Conservation (phyloP, 2,113 vertebrate genomes). For the Epinephelus moara region DNA sequence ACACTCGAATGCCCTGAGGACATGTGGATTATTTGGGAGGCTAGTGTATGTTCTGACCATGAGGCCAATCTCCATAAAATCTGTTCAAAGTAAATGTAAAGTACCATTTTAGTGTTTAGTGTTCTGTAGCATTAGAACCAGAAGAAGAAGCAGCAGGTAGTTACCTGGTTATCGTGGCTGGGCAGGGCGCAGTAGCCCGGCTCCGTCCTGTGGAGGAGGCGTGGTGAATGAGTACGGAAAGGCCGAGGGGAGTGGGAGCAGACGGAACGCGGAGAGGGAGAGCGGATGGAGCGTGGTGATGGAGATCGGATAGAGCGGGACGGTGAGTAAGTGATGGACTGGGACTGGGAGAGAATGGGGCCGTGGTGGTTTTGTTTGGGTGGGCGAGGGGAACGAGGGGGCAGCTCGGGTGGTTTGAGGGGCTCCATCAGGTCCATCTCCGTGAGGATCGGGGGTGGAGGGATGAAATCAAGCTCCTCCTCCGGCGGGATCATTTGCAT, state of each 20-base stretch:
- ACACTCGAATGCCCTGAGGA: background rate
- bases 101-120: no score
- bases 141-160: background rate
- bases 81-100: background rate
- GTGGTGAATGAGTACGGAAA: conserved; percentile 80
- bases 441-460: conserved; percentile 76
- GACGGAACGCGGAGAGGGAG: conserved; percentile 81
- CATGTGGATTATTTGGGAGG: background rate
- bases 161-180: conserved; percentile 83
- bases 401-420: conserved; percentile 81
- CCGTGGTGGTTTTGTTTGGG: conserved; percentile 82
- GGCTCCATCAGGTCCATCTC: conserved; percentile 80
- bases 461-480: conserved; percentile 80
- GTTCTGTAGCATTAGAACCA: background rate
- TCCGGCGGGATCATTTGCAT: conserved; percentile 56
- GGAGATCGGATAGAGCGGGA: conserved; percentile 79
- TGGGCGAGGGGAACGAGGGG: conserved; percentile 82
- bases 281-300: conserved; percentile 78
- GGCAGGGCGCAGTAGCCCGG: conserved; percentile 83
- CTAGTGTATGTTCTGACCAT: no score
- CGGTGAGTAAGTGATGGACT: conserved; percentile 73
- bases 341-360: conserved; percentile 67
- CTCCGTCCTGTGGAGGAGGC: conserved; percentile 77
- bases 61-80: background rate
- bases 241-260: conserved; percentile 83